These are phyloP conservation scores for Phrynosoma blainvillii DNA, from an alignment of 2,113 vertebrate species.

Conservation along the genomic window DNA sequence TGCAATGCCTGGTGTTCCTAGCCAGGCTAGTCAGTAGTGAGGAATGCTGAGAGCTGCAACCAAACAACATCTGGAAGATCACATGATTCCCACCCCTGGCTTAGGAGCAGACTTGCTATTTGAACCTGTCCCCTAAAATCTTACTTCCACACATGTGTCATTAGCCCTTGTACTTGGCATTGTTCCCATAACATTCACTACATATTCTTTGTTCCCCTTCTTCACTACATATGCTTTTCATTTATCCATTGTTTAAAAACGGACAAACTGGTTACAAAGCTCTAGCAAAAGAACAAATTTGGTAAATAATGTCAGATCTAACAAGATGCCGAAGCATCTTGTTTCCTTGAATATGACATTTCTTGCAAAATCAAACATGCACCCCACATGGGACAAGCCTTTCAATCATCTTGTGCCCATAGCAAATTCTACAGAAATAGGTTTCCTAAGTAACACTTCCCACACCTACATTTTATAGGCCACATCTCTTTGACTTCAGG, in stretches of 20 bases:
- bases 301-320: not conserved
- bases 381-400: not conserved
- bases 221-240: not conserved
- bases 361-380: not conserved
- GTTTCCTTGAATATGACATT: not conserved
- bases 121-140: no score
- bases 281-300: not conserved
- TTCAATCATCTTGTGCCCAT: not conserved
- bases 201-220: not conserved
- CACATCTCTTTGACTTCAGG: not conserved
- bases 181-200: not conserved
- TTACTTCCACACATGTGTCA: fast-evolving
- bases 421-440: not conserved
- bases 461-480: not conserved
- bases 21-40: no score
- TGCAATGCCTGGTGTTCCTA: no score
- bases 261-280: not conserved
- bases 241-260: slow-evolving; percentile 2
- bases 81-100: not conserved
- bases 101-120: not conserved
- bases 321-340: not conserved
- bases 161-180: fast-evolving
- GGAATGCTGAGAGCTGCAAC: no score
- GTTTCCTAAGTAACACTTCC: not conserved
- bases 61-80: no score